Percentiles rank a stretch among this genome's conserved stretches.
Evolutionary conservation across 2,797 vertebrate species (phyloP).

Genomic region (Lacerta agilis): DNA sequence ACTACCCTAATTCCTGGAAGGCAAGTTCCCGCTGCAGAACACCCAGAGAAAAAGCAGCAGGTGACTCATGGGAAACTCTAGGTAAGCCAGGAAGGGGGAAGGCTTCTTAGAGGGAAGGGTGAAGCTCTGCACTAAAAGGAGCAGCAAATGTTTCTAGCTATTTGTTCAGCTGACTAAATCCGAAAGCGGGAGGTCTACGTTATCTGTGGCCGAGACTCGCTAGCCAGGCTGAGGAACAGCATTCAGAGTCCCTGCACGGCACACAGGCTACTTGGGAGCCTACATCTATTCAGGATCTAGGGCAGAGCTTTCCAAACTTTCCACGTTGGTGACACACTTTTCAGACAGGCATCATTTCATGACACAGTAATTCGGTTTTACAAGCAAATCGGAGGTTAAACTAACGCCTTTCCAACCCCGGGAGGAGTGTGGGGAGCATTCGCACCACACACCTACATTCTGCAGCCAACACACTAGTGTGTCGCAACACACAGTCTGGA

Average conservation of each 20-base stretch:
- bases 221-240: background rate
- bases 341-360: constrained; percentile 14
- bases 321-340: constrained; percentile 6
- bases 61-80: background rate
- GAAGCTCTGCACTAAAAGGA: no score
- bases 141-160: background rate
- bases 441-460: constrained; percentile 10
- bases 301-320: background rate
- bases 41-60: background rate
- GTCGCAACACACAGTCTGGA: constrained; percentile 21
- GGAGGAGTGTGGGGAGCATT: no score
- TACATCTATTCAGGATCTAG: background rate
- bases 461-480: background rate
- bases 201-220: background rate
- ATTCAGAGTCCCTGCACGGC: background rate
- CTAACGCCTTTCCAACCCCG: no score
- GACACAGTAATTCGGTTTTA: no score
- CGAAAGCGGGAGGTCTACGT: background rate
- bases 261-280: background rate
- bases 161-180: background rate
- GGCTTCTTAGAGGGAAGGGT: background rate
- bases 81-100: background rate
- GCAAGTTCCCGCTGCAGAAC: background rate
- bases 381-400: no score
- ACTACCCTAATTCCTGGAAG: background rate